A percentile compares a stretch with the other conserved stretches of the same genome.
phyloP scores from a whole-genome alignment of 1,140 invertebrate species.

The Nasonia vitripennis region DNA sequence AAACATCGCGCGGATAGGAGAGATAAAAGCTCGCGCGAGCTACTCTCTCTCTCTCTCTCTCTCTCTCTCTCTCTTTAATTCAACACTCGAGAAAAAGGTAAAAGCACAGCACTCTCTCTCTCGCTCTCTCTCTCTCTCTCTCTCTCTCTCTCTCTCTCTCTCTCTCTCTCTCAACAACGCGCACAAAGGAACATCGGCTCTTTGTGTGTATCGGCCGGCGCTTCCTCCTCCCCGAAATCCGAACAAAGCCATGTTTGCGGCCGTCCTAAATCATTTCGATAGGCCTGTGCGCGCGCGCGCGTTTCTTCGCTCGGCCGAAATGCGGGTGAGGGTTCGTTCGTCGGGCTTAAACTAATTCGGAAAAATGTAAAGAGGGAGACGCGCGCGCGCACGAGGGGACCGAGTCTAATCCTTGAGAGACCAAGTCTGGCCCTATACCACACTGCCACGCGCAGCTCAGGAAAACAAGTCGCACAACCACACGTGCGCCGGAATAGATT shows the following conservation, averaged over 20 bases:
- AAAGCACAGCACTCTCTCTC: not conserved
- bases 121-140: not conserved
- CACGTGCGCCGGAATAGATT: not conserved
- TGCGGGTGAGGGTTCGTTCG: constrained; percentile 13
- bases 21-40: not conserved
- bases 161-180: not conserved
- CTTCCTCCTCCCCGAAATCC: constrained; percentile 3
- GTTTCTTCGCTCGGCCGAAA: not conserved
- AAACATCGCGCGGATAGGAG: not conserved
- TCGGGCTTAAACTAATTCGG: constrained; percentile 45
- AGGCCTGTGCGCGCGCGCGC: not conserved
- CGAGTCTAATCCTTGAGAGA: constrained; percentile 40
- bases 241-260: constrained; percentile 40
- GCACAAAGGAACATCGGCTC: constrained; percentile 29
- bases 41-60: too few species aligned
- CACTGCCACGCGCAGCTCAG: not conserved
- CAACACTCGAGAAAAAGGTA: not conserved
- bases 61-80: not conserved
- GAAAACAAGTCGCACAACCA: not conserved
- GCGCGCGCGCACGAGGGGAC: constrained; percentile 32
- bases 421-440: not conserved
- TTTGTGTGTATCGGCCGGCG: not conserved
- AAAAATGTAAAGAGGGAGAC: constrained; percentile 52
- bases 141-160: not conserved
- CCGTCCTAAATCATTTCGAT: constrained; percentile 38